Percentiles rank a stretch among this genome's conserved stretches.
Evolutionary conservation across 2,113 vertebrate species (phyloP).

Genomic region (Nicator chloris): DNA sequence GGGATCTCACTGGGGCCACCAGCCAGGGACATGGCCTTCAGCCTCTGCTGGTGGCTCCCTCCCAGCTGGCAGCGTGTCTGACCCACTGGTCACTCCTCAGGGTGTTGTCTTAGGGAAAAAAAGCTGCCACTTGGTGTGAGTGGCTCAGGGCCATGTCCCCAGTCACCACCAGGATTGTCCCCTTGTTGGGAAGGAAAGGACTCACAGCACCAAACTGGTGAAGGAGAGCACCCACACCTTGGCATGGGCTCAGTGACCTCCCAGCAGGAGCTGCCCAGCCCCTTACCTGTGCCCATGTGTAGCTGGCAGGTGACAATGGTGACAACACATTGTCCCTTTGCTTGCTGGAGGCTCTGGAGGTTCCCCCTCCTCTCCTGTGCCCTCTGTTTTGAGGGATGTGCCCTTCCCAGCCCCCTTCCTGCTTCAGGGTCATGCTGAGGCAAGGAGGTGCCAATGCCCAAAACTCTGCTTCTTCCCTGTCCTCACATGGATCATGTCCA

Average conservation of each 20-base stretch:
- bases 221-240: neutral
- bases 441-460: neutral
- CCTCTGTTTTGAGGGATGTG: neutral
- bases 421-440: rapidly evolving
- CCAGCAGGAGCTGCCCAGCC: neutral
- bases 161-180: neutral
- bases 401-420: neutral
- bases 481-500: neutral
- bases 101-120: neutral
- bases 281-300: neutral
- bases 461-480: neutral
- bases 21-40: neutral
- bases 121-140: neutral
- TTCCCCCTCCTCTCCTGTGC: neutral
- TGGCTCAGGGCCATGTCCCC: rapidly evolving
- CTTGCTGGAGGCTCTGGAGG: neutral
- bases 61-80: neutral
- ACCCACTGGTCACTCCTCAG: rapidly evolving
- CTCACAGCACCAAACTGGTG: neutral
- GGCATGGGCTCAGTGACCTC: rapidly evolving
- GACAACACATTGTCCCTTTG: neutral
- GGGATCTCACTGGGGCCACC: neutral
- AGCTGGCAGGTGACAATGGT: neutral
- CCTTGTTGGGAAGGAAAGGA: neutral
- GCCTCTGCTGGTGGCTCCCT: neutral